Conservation (phyloP, 2,888 invertebrate species). For the Acanthoscelides obtectus region DNA sequence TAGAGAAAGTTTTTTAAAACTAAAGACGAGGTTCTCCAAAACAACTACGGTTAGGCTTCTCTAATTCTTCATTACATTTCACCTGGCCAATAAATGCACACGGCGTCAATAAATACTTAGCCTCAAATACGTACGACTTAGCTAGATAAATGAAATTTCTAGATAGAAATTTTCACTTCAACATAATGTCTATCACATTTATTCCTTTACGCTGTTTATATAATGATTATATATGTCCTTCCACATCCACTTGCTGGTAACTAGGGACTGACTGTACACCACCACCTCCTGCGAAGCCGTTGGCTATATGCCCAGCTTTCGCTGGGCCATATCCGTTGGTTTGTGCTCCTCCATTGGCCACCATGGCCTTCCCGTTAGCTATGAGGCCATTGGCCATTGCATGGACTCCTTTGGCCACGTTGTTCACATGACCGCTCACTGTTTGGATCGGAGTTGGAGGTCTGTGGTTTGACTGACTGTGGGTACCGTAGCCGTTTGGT, state of each 20-base stretch:
- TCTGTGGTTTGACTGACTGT: conserved; percentile 30
- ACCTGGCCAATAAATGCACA: too few species aligned
- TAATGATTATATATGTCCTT: conserved; percentile 43
- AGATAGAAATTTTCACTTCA: too few species aligned
- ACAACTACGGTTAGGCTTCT: too few species aligned
- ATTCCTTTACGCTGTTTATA: too few species aligned
- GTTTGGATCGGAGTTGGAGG: conserved; percentile 37
- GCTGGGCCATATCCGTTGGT: conserved; percentile 12
- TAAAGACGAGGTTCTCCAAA: too few species aligned
- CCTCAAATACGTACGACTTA: too few species aligned
- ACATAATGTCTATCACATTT: too few species aligned
- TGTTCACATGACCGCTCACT: conserved; percentile 39
- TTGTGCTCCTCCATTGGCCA: conserved; percentile 24
- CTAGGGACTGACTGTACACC: conserved; percentile 1
- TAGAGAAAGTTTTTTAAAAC: too few species aligned
- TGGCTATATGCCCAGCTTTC: conserved; percentile 7
- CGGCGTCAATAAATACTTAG: too few species aligned
- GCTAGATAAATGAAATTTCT: too few species aligned
- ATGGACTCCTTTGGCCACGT: conserved; percentile 37
- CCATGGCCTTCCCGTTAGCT: conserved; percentile 29
- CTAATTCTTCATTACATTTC: too few species aligned
- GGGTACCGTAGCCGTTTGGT: conserved; percentile 25
- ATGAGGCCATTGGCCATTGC: conserved; percentile 35
- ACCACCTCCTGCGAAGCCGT: conserved; percentile 24
- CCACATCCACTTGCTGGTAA: conserved; percentile 40